phyloP scores from a whole-genome alignment of 2,888 invertebrate species.

The Anticlea derivata region DNA sequence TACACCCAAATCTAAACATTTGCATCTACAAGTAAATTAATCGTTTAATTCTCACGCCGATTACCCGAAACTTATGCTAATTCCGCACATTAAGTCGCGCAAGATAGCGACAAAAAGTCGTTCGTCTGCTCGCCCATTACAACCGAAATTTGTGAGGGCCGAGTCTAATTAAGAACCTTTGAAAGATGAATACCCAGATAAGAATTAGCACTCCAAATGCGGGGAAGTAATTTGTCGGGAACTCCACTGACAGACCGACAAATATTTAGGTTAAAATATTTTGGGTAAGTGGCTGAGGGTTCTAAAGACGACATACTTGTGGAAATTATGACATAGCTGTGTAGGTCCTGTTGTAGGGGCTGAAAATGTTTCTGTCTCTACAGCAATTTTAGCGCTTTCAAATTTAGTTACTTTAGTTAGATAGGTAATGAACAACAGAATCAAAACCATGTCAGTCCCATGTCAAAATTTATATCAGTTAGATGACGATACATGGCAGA shows the following conservation, averaged over 20 bases:
- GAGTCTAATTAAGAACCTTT: conserved; percentile 72
- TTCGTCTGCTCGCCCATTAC: conserved; percentile 39
- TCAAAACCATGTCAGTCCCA: no score
- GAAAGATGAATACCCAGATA: conserved; percentile 70
- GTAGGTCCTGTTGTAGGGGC: no score
- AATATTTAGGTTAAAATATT: conserved; percentile 12
- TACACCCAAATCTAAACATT: conserved; percentile 7
- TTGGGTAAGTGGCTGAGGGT: background rate
- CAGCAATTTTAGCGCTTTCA: no score
- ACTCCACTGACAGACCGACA: conserved; percentile 9
- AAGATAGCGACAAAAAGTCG: conserved; percentile 37
- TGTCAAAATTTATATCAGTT: no score
- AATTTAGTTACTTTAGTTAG: no score
- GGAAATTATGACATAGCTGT: no score
- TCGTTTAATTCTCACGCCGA: conserved; percentile 16
- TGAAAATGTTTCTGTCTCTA: no score
- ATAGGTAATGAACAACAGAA: no score
- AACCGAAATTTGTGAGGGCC: conserved; percentile 51
- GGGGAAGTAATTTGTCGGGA: conserved; percentile 19
- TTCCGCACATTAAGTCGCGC: conserved; percentile 24
- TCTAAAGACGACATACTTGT: background rate
- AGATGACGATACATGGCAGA: no score
- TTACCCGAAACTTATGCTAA: conserved; percentile 26
- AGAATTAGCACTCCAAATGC: conserved; percentile 57
- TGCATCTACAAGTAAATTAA: conserved; percentile 17